Evolutionary conservation across 2,113 vertebrate genomes (phyloP).

Genomic region (Halcyon malimbica): DNA sequence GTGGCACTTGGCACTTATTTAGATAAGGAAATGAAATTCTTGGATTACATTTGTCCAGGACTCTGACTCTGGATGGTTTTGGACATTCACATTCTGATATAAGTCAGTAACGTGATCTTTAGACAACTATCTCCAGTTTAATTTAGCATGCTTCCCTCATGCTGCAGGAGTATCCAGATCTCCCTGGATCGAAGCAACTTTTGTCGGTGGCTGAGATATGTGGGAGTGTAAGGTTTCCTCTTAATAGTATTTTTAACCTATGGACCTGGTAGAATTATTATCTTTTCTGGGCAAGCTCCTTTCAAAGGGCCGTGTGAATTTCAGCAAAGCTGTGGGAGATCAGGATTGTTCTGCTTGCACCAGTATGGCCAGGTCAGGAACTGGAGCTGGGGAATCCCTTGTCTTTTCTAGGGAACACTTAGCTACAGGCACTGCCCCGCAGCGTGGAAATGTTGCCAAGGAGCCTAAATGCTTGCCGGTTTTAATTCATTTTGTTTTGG

Average conservation of each 20-base stretch:
- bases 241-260: not conserved
- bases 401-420: not conserved
- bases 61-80: not conserved
- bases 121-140: not conserved
- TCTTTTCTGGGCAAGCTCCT: not conserved
- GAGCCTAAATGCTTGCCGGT: not conserved
- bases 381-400: not conserved
- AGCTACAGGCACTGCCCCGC: not conserved
- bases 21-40: not conserved
- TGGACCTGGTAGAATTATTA: not conserved
- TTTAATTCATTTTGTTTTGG: not conserved
- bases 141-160: not conserved
- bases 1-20: not conserved
- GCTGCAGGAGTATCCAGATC: not conserved
- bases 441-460: not conserved
- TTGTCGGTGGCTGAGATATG: not conserved
- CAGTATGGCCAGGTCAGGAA: not conserved
- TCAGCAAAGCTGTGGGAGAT: not conserved
- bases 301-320: fast-evolving
- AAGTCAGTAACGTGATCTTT: not conserved
- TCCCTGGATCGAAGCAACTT: not conserved
- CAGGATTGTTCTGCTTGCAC: not conserved
- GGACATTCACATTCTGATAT: not conserved
- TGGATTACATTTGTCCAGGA: not conserved
- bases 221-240: not conserved